Percentiles rank a stretch among this genome's conserved stretches.
Evolutionary conservation across 2,797 vertebrate species (phyloP).

Genomic region (Sebastiscus albofasciatus): DNA sequence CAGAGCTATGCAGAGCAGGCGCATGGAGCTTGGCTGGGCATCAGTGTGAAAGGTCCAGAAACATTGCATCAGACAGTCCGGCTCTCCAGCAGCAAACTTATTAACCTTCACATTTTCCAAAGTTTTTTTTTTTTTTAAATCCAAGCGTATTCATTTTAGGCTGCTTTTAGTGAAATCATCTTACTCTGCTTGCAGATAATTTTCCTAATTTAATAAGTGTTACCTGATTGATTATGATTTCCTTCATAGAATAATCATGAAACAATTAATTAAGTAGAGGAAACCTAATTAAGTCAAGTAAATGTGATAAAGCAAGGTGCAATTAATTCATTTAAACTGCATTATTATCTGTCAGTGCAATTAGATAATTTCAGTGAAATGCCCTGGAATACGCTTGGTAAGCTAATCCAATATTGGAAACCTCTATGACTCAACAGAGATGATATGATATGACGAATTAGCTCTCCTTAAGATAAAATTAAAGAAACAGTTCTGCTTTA

Average conservation of each 20-base stretch:
- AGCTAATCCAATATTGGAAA: background rate
- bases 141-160: background rate
- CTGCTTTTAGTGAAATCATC: background rate
- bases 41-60: constrained; percentile 92
- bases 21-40: constrained; percentile 94
- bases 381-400: constrained; percentile 7
- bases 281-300: constrained; percentile 26
- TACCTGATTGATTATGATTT: background rate
- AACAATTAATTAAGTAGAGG: constrained; percentile 12
- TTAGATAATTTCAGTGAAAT: constrained; percentile 8
- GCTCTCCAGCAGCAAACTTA: background rate
- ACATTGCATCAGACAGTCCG: constrained; percentile 3
- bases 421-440: background rate
- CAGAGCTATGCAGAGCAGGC: constrained; percentile 88
- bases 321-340: constrained; percentile 4
- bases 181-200: background rate
- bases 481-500: background rate
- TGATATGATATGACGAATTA: background rate
- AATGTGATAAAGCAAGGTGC: constrained; percentile 12
- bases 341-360: constrained; percentile 10
- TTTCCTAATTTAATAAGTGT: constrained; percentile 12
- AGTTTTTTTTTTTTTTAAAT: background rate
- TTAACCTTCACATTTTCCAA: constrained; percentile 6
- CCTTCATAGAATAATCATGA: background rate
- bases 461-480: background rate